A percentile compares a stretch with the other conserved stretches of the same genome.
Conservation (phyloP, 2,888 invertebrate genomes). For the Stratiomys singularior region DNA sequence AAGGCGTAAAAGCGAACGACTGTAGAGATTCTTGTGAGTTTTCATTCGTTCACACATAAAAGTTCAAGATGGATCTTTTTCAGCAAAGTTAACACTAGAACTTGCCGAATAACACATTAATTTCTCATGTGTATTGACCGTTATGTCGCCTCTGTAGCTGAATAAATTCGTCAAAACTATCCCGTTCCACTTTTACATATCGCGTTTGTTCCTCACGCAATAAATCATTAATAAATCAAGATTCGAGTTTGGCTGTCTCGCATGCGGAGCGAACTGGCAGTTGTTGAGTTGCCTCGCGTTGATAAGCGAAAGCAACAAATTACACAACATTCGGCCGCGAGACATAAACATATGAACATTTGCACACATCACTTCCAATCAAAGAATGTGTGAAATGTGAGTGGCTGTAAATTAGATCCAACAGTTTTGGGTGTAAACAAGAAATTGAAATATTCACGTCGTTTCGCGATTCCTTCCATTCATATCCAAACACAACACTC, state of each 20-base stretch:
- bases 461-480: no score
- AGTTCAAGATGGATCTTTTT: no score
- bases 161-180: no score
- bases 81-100: no score
- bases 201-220: background rate
- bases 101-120: no score
- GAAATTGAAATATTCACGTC: background rate
- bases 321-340: conserved; percentile 1
- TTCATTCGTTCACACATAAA: no score
- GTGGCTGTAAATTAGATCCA: background rate
- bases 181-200: background rate
- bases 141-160: no score
- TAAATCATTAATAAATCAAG: conserved; percentile 13
- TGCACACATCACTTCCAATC: background rate
- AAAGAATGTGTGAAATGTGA: background rate
- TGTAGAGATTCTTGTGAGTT: no score
- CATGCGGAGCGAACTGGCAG: background rate
- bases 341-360: conserved; percentile 12
- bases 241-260: background rate
- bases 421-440: conserved; percentile 8
- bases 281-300: background rate
- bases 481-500: no score
- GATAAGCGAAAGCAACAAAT: background rate
- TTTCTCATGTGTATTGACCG: no score
- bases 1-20: no score